A percentile compares a stretch with the other conserved stretches of the same genome.
phyloP scores from a whole-genome alignment of 2,888 invertebrate species.

The Dicyrtomina minuta region DNA sequence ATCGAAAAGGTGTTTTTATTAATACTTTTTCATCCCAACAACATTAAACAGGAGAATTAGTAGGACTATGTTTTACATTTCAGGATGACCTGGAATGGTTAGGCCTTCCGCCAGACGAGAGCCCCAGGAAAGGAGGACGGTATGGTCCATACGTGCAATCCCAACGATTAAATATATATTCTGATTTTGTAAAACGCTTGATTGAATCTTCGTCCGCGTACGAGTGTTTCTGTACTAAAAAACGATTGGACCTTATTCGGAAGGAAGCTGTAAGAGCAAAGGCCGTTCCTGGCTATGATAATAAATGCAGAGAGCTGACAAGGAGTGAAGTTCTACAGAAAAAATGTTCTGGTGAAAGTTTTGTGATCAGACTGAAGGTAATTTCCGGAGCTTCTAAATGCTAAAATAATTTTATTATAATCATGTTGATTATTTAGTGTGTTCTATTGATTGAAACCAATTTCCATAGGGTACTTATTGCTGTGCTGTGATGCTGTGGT shows the following conservation, averaged over 20 bases:
- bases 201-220: constrained; percentile 78
- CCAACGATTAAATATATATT: constrained; percentile 74
- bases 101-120: constrained; percentile 82
- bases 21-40: no score
- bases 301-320: constrained; percentile 76
- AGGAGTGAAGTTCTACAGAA: constrained; percentile 67
- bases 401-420: no score
- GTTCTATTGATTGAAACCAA: no score
- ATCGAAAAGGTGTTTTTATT: no score
- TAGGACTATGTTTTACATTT: constrained; percentile 12
- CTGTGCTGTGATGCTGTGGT: no score
- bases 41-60: no score
- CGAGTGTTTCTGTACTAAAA: constrained; percentile 84
- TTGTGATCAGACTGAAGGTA: constrained; percentile 84
- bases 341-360: constrained; percentile 63
- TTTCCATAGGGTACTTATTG: no score
- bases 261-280: constrained; percentile 69
- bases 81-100: constrained; percentile 76
- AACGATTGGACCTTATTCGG: constrained; percentile 76
- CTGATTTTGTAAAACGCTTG: constrained; percentile 67
- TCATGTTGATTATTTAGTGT: no score
- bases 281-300: constrained; percentile 77
- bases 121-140: constrained; percentile 68
- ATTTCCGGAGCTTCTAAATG: no score
- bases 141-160: constrained; percentile 82